Base-by-base conservation (phyloP, 2,113 vertebrate species). In the Scomber colias region DNA sequence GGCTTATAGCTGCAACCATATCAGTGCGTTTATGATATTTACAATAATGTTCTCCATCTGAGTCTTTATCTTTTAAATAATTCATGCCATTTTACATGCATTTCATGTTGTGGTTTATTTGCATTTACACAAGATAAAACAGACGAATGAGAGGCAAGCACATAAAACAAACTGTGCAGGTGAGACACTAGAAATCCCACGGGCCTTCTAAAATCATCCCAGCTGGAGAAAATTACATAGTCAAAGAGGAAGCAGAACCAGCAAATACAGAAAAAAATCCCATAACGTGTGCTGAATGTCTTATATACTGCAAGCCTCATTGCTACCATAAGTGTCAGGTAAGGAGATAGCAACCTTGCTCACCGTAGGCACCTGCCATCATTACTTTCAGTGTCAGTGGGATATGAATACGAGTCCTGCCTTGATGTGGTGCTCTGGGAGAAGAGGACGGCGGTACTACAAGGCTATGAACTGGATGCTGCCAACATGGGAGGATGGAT, bases 401-500 rank as follows among this genome's bases (percentile, higher is more conserved):
- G 98, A 4, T 99, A 98, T 3, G 98, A 99, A 80, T 99, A 99
- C 31, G 98, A 99, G 91, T 97, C 98, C 2, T 99, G 98, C 77
- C 92, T 98, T 79, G 96, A 97, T 86, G 95, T 98, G 77, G 97
- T 98, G 53, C 96, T 98, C 3, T 99, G 98, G 98, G 98, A 99
- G 87, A 99, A 98, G 91, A 93, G 98, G 71, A 98, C 97, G 0
- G 96, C 97, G 3, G 61, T 96, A 87, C 72, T 99, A 60, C 98
- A 99, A 87, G 98, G 98, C 63, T 99, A 98, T 45, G 98, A 99
- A 64, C 83, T 99, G 71, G 98, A 99, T 67, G 96, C 97, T 2
- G 97, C 98, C 86, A 97, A 96, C 92, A 97, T 99, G 96, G 98
- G 97, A 16, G 96, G 98, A 0, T 99, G 98, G 98, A 98, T 95